A percentile compares a stretch with the other conserved stretches of the same genome.
These are phyloP conservation scores for Scaptomyza pallida DNA, from an alignment of 1,140 invertebrate species.

Conservation along the genomic window DNA sequence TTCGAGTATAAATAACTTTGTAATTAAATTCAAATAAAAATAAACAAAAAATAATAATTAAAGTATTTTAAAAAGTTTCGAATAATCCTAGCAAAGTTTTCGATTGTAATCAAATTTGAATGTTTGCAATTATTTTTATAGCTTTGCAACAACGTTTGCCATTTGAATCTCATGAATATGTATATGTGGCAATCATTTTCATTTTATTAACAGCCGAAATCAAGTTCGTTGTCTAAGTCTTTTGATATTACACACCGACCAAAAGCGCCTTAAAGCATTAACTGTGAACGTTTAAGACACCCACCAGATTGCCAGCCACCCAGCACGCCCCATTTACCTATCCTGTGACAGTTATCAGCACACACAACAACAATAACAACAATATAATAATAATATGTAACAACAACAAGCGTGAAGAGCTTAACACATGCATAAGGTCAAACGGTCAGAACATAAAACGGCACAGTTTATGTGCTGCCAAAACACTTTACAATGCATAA, in stretches of 20 bases:
- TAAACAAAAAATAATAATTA: too few relatives aligned
- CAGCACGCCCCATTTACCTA: slow-evolving; percentile 67
- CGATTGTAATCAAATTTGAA: too few relatives aligned
- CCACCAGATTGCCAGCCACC: slow-evolving; percentile 43
- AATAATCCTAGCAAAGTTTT: too few relatives aligned
- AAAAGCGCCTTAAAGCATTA: slow-evolving; percentile 27
- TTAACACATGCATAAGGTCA: slow-evolving; percentile 61
- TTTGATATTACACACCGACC: slow-evolving; percentile 37
- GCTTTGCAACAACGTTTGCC: too few relatives aligned
- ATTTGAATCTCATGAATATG: slow-evolving; percentile 3
- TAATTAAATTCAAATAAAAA: too few relatives aligned
- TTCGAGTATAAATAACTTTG: too few relatives aligned
- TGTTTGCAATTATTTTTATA: too few relatives aligned
- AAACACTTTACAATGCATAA: slow-evolving; percentile 61
- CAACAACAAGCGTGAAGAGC: slow-evolving; percentile 32
- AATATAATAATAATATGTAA: slow-evolving; percentile 1
- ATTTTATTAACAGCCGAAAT: slow-evolving; percentile 4
- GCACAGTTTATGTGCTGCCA: slow-evolving; percentile 68
- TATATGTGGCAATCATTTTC: slow-evolving; percentile 15
- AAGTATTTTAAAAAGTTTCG: too few relatives aligned
- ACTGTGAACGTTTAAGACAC: slow-evolving; percentile 32
- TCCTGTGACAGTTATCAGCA: slow-evolving; percentile 73
- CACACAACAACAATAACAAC: slow-evolving; percentile 4
- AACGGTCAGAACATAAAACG: slow-evolving; percentile 71
- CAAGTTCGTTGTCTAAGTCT: slow-evolving; percentile 57